Evolutionary conservation across 2,888 invertebrate genomes (phyloP).

Genomic region (Tanytarsus gracilentus): DNA sequence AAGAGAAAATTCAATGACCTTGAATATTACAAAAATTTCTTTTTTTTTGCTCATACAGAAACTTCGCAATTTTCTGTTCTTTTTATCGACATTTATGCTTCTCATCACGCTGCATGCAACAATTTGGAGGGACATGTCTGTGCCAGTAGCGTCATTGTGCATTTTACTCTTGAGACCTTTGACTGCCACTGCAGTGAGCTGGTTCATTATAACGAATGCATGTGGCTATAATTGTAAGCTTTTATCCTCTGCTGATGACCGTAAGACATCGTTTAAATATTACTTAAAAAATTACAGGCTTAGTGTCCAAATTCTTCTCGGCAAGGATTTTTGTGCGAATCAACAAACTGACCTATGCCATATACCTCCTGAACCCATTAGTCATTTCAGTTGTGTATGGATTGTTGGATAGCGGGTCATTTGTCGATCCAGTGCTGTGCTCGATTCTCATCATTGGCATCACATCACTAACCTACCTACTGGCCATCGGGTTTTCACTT

Average conservation of each 20-base stretch:
- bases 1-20: conserved; percentile 36
- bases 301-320: conserved; percentile 40
- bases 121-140: conserved; percentile 12
- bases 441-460: conserved; percentile 40
- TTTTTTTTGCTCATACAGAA: neutral
- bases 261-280: conserved; percentile 30
- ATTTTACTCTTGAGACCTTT: conserved; percentile 14
- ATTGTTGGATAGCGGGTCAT: conserved; percentile 38
- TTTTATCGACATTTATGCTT: conserved; percentile 9
- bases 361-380: conserved; percentile 51
- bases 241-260: too few relatives aligned
- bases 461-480: conserved; percentile 38
- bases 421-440: conserved; percentile 42
- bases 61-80: conserved; percentile 11
- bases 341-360: conserved; percentile 50
- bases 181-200: conserved; percentile 48
- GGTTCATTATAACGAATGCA: conserved; percentile 49
- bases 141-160: conserved; percentile 1
- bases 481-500: conserved; percentile 39
- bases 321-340: conserved; percentile 40
- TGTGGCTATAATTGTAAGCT: conserved; percentile 46
- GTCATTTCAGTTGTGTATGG: conserved; percentile 46
- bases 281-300: conserved; percentile 35
- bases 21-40: too few relatives aligned
- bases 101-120: conserved; percentile 14